Evolutionary conservation across 1,140 invertebrate species (phyloP).

Genomic region (Neuroterus valhalla): DNA sequence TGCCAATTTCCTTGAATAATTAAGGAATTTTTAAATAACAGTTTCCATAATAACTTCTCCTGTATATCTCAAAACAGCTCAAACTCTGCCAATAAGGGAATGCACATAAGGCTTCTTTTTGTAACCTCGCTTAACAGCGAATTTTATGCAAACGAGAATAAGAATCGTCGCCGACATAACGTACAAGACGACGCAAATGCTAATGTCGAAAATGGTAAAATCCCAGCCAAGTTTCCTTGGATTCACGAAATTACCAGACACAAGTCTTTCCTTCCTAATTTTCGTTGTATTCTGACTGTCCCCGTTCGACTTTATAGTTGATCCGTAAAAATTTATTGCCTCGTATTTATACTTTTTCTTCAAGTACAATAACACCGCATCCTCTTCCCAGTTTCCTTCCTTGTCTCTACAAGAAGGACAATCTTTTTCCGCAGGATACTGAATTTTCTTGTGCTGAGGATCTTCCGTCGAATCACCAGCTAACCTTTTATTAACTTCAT

Average conservation of each 20-base stretch:
- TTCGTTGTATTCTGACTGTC: constrained; percentile 44
- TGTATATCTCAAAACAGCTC: neutral
- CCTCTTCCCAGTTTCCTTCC: constrained; percentile 81
- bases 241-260: constrained; percentile 60
- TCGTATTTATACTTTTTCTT: constrained; percentile 82
- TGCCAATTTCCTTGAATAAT: neutral
- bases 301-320: constrained; percentile 50
- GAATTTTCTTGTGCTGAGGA: constrained; percentile 90
- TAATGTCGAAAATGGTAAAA: constrained; percentile 82
- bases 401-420: constrained; percentile 83
- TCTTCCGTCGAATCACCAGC: constrained; percentile 93
- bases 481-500: constrained; percentile 92
- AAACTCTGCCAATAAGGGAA: constrained; percentile 72
- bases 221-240: constrained; percentile 73
- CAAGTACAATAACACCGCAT: constrained; percentile 85
- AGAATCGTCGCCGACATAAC: constrained; percentile 81
- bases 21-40: neutral
- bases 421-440: constrained; percentile 85
- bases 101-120: constrained; percentile 82
- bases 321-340: constrained; percentile 74
- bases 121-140: constrained; percentile 81
- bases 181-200: constrained; percentile 85
- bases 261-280: constrained; percentile 51
- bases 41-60: neutral
- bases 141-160: constrained; percentile 85